phyloP scores from a whole-genome alignment of 1,140 invertebrate genomes.

The Sinella curviseta region DNA sequence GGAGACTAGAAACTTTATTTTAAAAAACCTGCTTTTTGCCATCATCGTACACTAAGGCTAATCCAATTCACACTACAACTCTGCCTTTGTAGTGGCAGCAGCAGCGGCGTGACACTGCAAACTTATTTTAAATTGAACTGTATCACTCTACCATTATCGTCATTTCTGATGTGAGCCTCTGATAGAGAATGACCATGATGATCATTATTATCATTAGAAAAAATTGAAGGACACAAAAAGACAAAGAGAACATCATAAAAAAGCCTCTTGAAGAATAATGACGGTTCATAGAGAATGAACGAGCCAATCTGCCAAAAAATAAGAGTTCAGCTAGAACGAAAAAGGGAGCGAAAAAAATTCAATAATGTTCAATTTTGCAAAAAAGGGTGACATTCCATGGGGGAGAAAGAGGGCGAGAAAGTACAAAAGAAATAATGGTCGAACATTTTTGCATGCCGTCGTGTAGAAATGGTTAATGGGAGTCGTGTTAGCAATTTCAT shows the following conservation, averaged over 20 bases:
- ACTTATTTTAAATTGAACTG: neutral
- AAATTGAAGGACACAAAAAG: no score
- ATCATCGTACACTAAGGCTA: no score
- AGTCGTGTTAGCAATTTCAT: constrained; percentile 11
- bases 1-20: neutral
- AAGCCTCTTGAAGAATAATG: no score
- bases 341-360: no score
- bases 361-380: no score
- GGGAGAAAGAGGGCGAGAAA: neutral
- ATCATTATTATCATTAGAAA: neutral
- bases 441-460: neutral
- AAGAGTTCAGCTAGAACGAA: no score
- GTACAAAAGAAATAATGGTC: neutral
- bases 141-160: neutral
- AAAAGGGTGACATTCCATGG: neutral
- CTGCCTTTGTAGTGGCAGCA: neutral
- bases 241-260: no score
- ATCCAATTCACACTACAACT: neutral
- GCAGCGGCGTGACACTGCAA: neutral
- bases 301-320: no score
- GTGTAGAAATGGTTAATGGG: neutral
- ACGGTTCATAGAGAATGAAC: neutral
- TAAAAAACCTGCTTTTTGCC: no score
- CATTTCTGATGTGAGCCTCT: neutral
- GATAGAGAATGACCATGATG: neutral